phyloP scores from a whole-genome alignment of 2,888 invertebrate genomes.

The Gasteruption jaculator region DNA sequence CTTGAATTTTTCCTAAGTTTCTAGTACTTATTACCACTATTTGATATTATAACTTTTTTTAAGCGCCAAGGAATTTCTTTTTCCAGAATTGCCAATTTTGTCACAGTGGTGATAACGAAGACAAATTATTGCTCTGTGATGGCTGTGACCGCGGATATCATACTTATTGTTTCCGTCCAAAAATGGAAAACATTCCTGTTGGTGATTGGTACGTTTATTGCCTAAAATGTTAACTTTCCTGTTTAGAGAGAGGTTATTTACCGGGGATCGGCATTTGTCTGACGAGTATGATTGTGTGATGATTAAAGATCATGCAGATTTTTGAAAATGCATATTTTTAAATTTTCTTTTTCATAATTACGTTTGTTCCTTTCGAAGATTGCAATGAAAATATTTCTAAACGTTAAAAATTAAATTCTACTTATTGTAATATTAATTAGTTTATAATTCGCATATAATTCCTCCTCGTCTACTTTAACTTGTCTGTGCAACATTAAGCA shows the following conservation, averaged over 20 bases:
- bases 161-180: constrained; percentile 97
- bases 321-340: background rate
- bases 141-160: constrained; percentile 98
- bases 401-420: no score
- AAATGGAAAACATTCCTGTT: constrained; percentile 93
- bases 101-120: constrained; percentile 93
- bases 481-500: no score
- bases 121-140: constrained; percentile 90
- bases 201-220: constrained; percentile 83
- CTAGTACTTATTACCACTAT: constrained; percentile 19
- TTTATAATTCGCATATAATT: no score
- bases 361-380: background rate
- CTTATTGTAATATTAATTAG: no score
- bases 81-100: constrained; percentile 96
- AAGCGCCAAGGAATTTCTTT: constrained; percentile 25
- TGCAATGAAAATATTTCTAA: no score
- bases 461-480: no score
- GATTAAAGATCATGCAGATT: no score
- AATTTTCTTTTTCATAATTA: background rate
- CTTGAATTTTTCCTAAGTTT: no score
- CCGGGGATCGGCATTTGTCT: no score
- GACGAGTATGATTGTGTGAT: no score
- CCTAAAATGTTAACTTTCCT: no score
- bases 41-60: constrained; percentile 12
- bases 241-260: no score